These are phyloP conservation scores for Xylota segnis DNA, from an alignment of 2,888 invertebrate species.

Conservation along the genomic window DNA sequence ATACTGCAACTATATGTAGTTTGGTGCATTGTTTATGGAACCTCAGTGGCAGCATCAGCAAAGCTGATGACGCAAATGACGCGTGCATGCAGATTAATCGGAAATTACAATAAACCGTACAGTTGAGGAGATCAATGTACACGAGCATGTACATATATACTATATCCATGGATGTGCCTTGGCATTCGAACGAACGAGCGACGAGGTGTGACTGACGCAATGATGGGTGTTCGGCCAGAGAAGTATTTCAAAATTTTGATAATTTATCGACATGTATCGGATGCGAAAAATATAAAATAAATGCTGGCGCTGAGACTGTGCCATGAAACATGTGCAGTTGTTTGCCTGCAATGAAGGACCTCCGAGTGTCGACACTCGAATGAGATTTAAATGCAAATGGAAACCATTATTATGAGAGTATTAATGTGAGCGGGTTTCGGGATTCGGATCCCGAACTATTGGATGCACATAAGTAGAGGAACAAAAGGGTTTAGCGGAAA, in stretches of 20 bases:
- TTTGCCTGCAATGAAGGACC: too few species aligned
- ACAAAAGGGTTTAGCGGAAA: too few species aligned
- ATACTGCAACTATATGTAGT: conserved; percentile 54
- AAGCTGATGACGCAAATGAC: conserved; percentile 76
- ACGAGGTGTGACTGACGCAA: conserved; percentile 19
- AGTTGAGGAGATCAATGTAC: conserved; percentile 50
- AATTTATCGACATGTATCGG: conserved; percentile 61
- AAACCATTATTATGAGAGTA: conserved; percentile 3
- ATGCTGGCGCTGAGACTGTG: conserved; percentile 2
- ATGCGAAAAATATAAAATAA: conserved; percentile 43
- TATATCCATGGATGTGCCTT: neutral
- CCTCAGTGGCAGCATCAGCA: conserved; percentile 69
- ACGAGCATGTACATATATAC: neutral
- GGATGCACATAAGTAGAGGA: neutral
- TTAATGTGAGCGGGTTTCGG: conserved; percentile 1
- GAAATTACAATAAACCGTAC: conserved; percentile 75
- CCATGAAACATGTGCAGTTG: too few species aligned
- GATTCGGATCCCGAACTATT: neutral
- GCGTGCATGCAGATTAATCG: conserved; percentile 76
- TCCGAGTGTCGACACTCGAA: neutral
- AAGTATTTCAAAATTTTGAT: conserved; percentile 56
- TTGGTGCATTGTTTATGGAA: conserved; percentile 73
- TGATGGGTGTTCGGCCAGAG: conserved; percentile 29
- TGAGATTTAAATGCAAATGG: conserved; percentile 38
- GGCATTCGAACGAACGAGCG: conserved; percentile 19